A percentile compares a stretch with the other conserved stretches of the same genome.
These are phyloP conservation scores for Panonychus citri DNA, from an alignment of 1,140 invertebrate genomes.

Conservation along the genomic window DNA sequence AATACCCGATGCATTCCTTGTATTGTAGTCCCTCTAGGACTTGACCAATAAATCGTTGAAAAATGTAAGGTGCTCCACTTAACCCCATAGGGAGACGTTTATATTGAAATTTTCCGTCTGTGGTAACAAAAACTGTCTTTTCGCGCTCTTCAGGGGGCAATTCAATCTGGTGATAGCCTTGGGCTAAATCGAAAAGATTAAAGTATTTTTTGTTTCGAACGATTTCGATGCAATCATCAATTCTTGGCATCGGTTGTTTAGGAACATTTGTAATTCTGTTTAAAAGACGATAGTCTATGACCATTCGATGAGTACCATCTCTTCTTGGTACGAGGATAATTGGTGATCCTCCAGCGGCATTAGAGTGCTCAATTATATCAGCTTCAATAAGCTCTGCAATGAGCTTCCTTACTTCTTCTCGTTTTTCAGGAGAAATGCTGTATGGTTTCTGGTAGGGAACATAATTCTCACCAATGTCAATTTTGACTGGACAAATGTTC, in stretches of 20 bases:
- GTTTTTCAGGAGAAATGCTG: neutral
- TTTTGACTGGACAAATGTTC: too few species aligned
- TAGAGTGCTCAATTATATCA: slow-evolving; percentile 14
- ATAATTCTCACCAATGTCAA: too few species aligned
- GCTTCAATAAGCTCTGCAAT: neutral
- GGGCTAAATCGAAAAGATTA: slow-evolving; percentile 7
- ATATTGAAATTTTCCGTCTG: slow-evolving; percentile 22
- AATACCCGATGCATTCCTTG: slow-evolving; percentile 9
- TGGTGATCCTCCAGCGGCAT: slow-evolving; percentile 22
- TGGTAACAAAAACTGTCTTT: slow-evolving; percentile 26
- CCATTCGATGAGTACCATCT: slow-evolving; percentile 15
- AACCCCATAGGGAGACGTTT: slow-evolving; percentile 14
- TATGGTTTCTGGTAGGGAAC: neutral
- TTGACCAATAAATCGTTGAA: slow-evolving; percentile 16
- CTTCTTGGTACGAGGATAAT: slow-evolving; percentile 17
- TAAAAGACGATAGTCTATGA: slow-evolving; percentile 18
- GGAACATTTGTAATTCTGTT: slow-evolving; percentile 17
- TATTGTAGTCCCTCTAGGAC: slow-evolving; percentile 6
- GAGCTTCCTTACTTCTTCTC: neutral
- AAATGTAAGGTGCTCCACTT: slow-evolving; percentile 13
- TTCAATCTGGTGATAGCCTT: slow-evolving; percentile 27
- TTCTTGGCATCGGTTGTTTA: slow-evolving; percentile 18
- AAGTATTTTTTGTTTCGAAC: neutral
- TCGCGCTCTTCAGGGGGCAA: slow-evolving; percentile 18
- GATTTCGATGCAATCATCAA: slow-evolving; percentile 5